phyloP scores from a whole-genome alignment of 2,888 invertebrate genomes.

The Synanthedon tipuliformis region DNA sequence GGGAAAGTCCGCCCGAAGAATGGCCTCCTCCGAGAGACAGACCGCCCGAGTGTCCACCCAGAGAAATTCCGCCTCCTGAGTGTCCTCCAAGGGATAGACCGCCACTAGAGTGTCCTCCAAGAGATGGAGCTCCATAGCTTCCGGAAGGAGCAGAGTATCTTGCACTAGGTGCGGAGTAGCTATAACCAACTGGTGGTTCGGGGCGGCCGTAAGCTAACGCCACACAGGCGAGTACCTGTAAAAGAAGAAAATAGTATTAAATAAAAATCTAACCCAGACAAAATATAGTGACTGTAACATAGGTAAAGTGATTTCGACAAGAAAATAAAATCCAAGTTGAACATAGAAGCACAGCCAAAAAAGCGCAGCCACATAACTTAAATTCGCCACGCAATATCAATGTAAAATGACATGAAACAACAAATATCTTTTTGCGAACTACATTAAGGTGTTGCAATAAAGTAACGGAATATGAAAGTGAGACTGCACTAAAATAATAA shows the following conservation, averaged over 20 bases:
- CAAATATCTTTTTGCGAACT: neutral
- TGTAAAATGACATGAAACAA: constrained; percentile 6
- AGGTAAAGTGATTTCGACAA: too few relatives aligned
- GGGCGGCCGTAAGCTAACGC: constrained; percentile 59
- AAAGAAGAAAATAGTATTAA: neutral
- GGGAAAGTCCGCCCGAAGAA: constrained; percentile 15
- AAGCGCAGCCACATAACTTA: constrained; percentile 22
- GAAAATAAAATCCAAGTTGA: too few relatives aligned
- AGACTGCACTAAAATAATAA: constrained; percentile 13
- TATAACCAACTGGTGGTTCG: constrained; percentile 63
- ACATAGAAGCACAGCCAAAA: constrained; percentile 5
- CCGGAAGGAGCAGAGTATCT: constrained; percentile 33
- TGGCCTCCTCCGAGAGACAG: constrained; percentile 16
- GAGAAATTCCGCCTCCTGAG: constrained; percentile 31
- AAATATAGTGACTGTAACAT: neutral
- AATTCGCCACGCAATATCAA: constrained; percentile 31
- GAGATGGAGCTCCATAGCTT: constrained; percentile 31
- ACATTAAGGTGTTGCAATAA: constrained; percentile 14
- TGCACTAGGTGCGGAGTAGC: constrained; percentile 48
- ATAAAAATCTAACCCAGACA: neutral
- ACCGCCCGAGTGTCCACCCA: constrained; percentile 25
- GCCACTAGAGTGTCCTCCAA: constrained; percentile 23
- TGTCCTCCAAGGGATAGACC: constrained; percentile 34
- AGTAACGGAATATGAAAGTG: constrained; percentile 19
- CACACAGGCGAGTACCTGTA: constrained; percentile 60